phyloP scores from a whole-genome alignment of 2,113 vertebrate species.

The Gadus chalcogrammus region DNA sequence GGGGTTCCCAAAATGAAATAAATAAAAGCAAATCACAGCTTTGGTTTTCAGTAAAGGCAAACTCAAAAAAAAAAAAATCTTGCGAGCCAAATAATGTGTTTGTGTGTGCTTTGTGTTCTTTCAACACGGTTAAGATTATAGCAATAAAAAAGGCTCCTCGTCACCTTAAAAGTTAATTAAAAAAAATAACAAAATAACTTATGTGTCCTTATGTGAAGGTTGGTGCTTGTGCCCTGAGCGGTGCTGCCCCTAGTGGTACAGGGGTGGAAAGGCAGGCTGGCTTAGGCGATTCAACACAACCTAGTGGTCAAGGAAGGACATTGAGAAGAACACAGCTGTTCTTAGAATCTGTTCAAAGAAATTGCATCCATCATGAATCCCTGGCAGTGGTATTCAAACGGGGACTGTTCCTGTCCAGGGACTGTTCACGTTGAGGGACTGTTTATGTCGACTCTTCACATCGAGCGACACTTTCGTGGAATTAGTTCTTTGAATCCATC shows the following conservation, averaged over 20 bases:
- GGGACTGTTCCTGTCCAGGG: too few species aligned
- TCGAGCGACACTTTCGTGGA: constrained; percentile 14
- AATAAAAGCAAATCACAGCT: constrained; percentile 47
- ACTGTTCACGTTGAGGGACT: too few species aligned
- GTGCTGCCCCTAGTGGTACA: constrained; percentile 62
- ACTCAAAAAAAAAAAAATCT: too few species aligned
- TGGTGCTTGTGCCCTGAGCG: constrained; percentile 59
- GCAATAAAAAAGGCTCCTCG: constrained; percentile 3
- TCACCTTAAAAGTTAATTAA: constrained; percentile 12
- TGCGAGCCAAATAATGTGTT: background rate
- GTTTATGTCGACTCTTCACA: too few species aligned
- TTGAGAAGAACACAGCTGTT: constrained; percentile 13
- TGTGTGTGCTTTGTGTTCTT: constrained; percentile 26
- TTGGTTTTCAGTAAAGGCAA: constrained; percentile 51
- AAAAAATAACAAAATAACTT: constrained; percentile 23
- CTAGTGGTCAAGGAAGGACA: constrained; percentile 43
- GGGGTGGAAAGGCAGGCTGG: constrained; percentile 68
- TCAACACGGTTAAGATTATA: constrained; percentile 25
- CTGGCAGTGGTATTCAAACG: too few species aligned
- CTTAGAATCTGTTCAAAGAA: constrained; percentile 27
- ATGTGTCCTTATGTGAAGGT: constrained; percentile 21
- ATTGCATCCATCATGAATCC: constrained; percentile 19
- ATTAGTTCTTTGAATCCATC: constrained; percentile 40
- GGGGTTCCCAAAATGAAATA: constrained; percentile 31
- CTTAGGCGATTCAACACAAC: constrained; percentile 46